phyloP scores from a whole-genome alignment of 1,140 invertebrate species.

The Anastrepha ludens region DNA sequence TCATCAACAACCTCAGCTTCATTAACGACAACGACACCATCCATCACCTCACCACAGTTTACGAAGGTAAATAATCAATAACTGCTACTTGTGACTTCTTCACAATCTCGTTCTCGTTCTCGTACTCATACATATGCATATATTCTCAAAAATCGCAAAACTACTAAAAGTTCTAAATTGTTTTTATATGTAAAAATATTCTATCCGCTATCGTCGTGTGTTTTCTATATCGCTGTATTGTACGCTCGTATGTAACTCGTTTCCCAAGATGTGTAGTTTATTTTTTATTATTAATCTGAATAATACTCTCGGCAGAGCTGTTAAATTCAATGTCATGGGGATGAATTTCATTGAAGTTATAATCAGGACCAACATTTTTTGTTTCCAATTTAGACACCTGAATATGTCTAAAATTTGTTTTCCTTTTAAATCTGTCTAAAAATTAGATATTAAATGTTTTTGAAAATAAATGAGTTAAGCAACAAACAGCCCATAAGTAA shows the following conservation, averaged over 20 bases:
- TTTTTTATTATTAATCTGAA: too few relatives aligned
- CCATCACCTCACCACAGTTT: conserved; percentile 37
- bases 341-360: too few relatives aligned
- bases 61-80: conserved; percentile 51
- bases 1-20: conserved; percentile 49
- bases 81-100: conserved; percentile 20
- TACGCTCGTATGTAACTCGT: neutral
- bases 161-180: conserved; percentile 34
- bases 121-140: neutral
- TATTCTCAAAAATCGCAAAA: neutral
- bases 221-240: neutral
- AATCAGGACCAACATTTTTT: too few relatives aligned
- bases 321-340: too few relatives aligned
- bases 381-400: too few relatives aligned
- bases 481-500: too few relatives aligned
- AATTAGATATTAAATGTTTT: too few relatives aligned
- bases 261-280: neutral
- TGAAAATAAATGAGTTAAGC: too few relatives aligned
- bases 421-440: too few relatives aligned
- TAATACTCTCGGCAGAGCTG: too few relatives aligned
- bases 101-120: neutral
- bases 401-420: too few relatives aligned
- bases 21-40: conserved; percentile 52
- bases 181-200: neutral
- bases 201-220: neutral